Evolutionary conservation across 2,797 vertebrate species (phyloP), one percentile per base, ranked within the genome.

Genomic region (Danio aesculapii): DNA sequence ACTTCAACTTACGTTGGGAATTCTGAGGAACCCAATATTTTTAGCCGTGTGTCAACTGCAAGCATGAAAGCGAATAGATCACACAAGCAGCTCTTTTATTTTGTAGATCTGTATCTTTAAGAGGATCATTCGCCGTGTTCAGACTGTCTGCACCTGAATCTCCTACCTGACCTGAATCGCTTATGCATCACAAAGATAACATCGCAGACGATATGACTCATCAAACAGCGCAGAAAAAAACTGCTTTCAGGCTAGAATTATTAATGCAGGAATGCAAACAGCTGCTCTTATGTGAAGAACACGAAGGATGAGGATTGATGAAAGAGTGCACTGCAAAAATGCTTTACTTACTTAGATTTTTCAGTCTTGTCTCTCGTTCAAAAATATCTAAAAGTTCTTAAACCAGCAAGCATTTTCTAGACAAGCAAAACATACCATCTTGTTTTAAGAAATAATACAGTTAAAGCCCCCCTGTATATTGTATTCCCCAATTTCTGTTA

Each of bases 101-200:
- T 55, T 43, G 2, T 2, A 13, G 52, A 71, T 41, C 50, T 69
- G 47, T 39, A 52, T 69, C 47, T 69, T 39, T 62, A 39, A 50
- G 46, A 0, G n/a, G 21, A 50, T 61, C 19, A 12, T 74, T 75
- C 16, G 12, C 41, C 50, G 41, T 75, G 46, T 39, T 19, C 16
- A 63, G 47, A 64, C 30, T 16, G 50, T 49, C 66, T 68, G 0
- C 72, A 41, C 46, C 58, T 75, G 57, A 61, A 61, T n/a, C 44
- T 6, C 14, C 17, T 16, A 66, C 49, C 75, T 77, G 62, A 57
- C 12, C 62, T 57, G 75, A 77, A 77, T 76, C 8, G 2, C 30
- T 19, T 16, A 53, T 55, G 12, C 3, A 7, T 47, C 2, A 30
- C 43, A 57, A 19, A 76, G 61, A 75, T 43, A 67, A 7, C 12